Percentiles rank a stretch among this genome's conserved stretches.
These are phyloP conservation scores for Apodemia duryi DNA, from an alignment of 2,888 invertebrate species.

Conservation along the genomic window DNA sequence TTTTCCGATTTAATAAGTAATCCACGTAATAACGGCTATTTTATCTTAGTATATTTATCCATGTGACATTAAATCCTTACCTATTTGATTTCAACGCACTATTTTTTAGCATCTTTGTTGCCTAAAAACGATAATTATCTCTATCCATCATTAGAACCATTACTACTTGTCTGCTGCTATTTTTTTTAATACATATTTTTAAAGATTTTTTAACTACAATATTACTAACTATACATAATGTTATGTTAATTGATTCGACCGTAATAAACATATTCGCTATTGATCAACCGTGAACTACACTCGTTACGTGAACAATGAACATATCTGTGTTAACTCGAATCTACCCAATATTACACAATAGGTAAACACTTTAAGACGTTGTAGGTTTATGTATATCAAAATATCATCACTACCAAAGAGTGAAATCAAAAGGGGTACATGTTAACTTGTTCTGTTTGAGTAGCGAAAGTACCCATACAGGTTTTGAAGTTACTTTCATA, in stretches of 20 bases:
- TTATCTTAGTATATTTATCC: no score
- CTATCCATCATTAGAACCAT: neutral
- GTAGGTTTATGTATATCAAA: slow-evolving; percentile 26
- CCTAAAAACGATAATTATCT: neutral
- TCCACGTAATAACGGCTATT: no score
- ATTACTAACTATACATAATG: neutral
- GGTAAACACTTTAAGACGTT: slow-evolving; percentile 22
- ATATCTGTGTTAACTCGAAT: slow-evolving; percentile 33
- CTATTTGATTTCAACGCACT: no score
- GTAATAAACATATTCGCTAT: slow-evolving; percentile 24
- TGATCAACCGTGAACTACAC: slow-evolving; percentile 16
- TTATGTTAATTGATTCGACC: slow-evolving; percentile 33
- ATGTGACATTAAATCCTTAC: no score
- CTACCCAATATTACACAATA: slow-evolving; percentile 25
- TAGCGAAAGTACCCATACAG: slow-evolving; percentile 73
- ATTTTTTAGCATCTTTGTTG: no score
- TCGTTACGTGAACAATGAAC: slow-evolving; percentile 26
- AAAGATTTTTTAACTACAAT: neutral
- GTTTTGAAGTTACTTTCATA: slow-evolving; percentile 38
- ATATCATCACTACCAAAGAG: slow-evolving; percentile 48
- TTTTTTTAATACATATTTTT: no score
- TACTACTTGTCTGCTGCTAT: neutral
- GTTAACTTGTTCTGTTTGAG: slow-evolving; percentile 54
- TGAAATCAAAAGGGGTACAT: slow-evolving; percentile 63
- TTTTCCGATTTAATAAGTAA: no score